A percentile compares a stretch with the other conserved stretches of the same genome.
Evolutionary conservation across 92 coral and sea anemone genomes (phyloP).

Genomic region (Heteractis magnifica): DNA sequence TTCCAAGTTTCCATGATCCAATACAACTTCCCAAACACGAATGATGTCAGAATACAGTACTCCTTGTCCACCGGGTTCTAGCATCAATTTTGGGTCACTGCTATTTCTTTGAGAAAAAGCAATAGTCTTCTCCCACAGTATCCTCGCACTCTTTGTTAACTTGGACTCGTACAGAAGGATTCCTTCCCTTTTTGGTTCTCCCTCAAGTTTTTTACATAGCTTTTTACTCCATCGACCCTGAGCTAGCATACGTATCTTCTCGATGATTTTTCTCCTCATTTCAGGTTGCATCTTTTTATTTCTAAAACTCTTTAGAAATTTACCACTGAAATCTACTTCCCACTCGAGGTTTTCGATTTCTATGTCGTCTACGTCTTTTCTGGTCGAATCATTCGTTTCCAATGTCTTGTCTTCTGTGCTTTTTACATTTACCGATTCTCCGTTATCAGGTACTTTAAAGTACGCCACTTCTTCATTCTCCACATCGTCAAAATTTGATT

Average conservation of each 20-base stretch:
- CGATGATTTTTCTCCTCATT: constrained; percentile 50
- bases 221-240: constrained; percentile 81
- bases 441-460: not conserved
- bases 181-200: constrained; percentile 60
- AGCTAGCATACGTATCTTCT: constrained; percentile 82
- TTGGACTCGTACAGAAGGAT: constrained; percentile 76
- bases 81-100: constrained; percentile 59
- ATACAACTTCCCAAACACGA: constrained; percentile 90
- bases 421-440: constrained; percentile 2
- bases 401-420: not conserved
- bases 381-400: not conserved
- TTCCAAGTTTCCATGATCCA: constrained; percentile 71
- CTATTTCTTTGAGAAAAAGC: constrained; percentile 91
- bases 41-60: constrained; percentile 88
- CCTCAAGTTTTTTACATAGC: constrained; percentile 75
- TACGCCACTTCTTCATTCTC: too few relatives aligned
- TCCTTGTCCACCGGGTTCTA: constrained; percentile 28
- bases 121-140: constrained; percentile 88
- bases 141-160: constrained; percentile 70
- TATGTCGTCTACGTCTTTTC: constrained; percentile 19
- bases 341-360: constrained; percentile 85
- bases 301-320: constrained; percentile 73
- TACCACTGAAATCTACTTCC: constrained; percentile 94
- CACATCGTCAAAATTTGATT: too few relatives aligned
- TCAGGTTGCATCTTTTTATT: constrained; percentile 49